Conservation (phyloP, 1,140 invertebrate genomes). For the Lasioglossum baleicum region DNA sequence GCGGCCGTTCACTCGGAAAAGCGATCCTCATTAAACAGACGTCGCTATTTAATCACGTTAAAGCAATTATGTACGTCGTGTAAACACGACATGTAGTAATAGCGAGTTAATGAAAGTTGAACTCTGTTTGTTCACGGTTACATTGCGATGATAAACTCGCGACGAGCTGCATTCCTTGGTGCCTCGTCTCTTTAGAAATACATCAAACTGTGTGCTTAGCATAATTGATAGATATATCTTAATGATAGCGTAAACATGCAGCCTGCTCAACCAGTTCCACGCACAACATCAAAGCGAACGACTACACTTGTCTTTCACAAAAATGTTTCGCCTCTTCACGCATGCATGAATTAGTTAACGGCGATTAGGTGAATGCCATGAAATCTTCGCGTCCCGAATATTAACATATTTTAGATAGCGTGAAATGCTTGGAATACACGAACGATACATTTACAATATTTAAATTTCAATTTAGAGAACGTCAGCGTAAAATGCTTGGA, state of each 20-base stretch:
- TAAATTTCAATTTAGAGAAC: too few relatives aligned
- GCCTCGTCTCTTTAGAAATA: too few relatives aligned
- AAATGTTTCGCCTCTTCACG: neutral
- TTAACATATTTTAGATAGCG: neutral
- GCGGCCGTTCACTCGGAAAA: neutral
- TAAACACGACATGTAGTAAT: conserved; percentile 1
- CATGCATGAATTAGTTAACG: neutral
- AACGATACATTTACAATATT: neutral
- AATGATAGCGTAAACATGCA: neutral
- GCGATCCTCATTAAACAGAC: neutral
- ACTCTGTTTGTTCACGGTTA: neutral
- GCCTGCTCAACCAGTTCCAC: neutral
- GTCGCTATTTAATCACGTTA: conserved; percentile 4
- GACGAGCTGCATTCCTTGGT: neutral
- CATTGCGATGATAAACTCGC: neutral
- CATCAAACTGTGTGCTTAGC: too few relatives aligned
- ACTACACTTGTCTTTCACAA: too few relatives aligned
- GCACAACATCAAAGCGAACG: neutral
- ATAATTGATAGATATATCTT: neutral
- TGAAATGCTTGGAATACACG: too few relatives aligned
- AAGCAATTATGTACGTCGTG: neutral
- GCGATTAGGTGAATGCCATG: neutral
- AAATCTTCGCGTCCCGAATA: too few relatives aligned
- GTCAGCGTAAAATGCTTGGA: neutral
- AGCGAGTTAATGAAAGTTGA: neutral